A percentile compares a stretch with the other conserved stretches of the same genome.
These are phyloP conservation scores for Conus canariensis DNA, from an alignment of 2,888 invertebrate genomes.

Conservation along the genomic window DNA sequence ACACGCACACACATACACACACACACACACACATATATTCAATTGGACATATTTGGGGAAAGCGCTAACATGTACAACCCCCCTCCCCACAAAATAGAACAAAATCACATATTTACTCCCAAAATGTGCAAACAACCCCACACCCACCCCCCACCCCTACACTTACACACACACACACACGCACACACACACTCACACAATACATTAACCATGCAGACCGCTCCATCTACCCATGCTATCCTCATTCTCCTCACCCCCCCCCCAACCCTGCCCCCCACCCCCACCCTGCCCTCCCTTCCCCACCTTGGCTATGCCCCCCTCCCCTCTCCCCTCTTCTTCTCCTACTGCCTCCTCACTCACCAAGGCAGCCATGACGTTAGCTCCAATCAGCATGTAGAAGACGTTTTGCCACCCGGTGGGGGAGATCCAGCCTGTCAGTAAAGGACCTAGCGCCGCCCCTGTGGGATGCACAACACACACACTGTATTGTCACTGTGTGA, in stretches of 20 bases:
- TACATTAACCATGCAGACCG: background rate
- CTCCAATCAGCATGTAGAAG: conserved; percentile 92
- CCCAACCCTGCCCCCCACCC: too few relatives aligned
- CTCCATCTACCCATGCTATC: background rate
- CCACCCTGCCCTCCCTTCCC: background rate
- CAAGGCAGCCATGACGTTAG: conserved; percentile 87
- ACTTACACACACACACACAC: background rate
- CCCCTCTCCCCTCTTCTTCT: too few relatives aligned
- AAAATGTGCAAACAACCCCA: too few relatives aligned
- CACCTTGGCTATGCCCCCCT: too few relatives aligned
- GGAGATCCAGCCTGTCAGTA: conserved; percentile 88
- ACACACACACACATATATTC: conserved; percentile 12
- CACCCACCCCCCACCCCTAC: background rate
- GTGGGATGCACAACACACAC: conserved; percentile 44
- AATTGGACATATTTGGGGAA: background rate
- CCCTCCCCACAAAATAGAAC: background rate
- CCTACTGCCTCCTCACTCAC: conserved; percentile 60
- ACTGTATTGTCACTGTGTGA: background rate
- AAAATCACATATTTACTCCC: background rate
- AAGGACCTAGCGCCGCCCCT: conserved; percentile 96
- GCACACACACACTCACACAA: background rate
- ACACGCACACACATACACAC: background rate
- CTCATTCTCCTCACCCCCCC: background rate
- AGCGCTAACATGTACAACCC: background rate
- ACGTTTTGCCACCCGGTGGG: conserved; percentile 88